These are phyloP conservation scores for Phyllostomus discolor DNA, from an alignment of 2,113 vertebrate species.

Conservation along the genomic window DNA sequence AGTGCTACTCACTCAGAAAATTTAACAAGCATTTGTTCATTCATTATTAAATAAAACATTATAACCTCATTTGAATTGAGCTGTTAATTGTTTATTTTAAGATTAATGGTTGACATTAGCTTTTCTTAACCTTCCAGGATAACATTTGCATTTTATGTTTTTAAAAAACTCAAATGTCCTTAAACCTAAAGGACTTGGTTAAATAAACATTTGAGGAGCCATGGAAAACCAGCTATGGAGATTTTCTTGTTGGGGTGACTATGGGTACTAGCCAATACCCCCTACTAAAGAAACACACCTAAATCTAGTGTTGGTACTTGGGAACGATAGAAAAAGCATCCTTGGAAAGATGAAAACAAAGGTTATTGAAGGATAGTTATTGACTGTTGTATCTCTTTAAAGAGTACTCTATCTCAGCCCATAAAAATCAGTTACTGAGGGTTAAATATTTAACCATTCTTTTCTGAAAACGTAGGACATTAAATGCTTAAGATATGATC, in stretches of 20 bases:
- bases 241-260: neutral
- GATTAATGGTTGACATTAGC: slow-evolving; percentile 16
- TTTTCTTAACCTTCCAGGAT: neutral
- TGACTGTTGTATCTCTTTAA: neutral
- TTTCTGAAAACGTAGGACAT: neutral
- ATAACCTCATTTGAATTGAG: neutral
- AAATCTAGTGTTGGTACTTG: neutral
- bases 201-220: neutral
- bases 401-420: neutral
- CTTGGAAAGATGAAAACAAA: neutral
- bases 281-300: neutral
- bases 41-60: slow-evolving; percentile 28
- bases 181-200: slow-evolving; percentile 14
- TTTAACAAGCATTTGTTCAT: neutral
- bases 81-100: slow-evolving; percentile 40
- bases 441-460: neutral
- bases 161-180: neutral
- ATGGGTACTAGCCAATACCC: neutral
- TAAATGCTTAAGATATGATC: neutral
- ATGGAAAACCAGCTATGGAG: neutral
- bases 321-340: neutral
- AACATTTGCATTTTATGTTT: slow-evolving; percentile 21
- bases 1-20: neutral
- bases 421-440: neutral
- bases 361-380: neutral